Evolutionary conservation across 2,797 vertebrate species (phyloP).

Genomic region (Poecile montanus): DNA sequence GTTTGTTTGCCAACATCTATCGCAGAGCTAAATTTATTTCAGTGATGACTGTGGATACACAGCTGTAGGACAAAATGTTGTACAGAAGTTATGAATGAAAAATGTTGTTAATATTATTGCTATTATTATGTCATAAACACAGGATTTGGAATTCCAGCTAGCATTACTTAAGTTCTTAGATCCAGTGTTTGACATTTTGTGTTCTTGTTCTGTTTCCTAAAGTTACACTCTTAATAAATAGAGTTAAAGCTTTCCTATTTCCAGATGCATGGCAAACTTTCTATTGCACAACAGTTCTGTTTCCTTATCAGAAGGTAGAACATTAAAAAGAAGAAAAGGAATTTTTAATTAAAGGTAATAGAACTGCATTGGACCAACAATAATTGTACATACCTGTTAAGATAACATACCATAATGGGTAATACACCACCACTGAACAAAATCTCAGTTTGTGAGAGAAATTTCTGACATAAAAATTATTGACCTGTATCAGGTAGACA

Average conservation of each 20-base stretch:
- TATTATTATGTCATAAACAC: neutral
- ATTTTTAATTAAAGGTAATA: neutral
- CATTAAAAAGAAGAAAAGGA: neutral
- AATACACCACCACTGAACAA: neutral
- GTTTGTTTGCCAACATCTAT: constrained; percentile 16
- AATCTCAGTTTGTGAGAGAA: neutral
- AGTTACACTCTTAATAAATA: neutral
- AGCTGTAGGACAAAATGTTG: neutral
- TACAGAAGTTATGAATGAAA: neutral
- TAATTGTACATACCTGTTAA: neutral
- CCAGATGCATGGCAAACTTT: neutral
- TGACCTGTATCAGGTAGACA: neutral
- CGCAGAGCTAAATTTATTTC: neutral
- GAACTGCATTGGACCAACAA: neutral
- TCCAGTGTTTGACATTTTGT: neutral
- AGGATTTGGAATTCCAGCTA: neutral
- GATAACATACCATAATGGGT: neutral
- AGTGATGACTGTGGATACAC: neutral
- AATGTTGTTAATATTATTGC: neutral
- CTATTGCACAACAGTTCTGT: neutral
- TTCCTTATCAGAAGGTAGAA: neutral
- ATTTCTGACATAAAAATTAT: neutral
- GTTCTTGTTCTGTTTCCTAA: neutral
- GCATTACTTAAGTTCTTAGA: neutral
- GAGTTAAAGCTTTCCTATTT: neutral